Base-by-base conservation (phyloP, 2,113 vertebrate genomes). In the Danionella cerebrum region DNA sequence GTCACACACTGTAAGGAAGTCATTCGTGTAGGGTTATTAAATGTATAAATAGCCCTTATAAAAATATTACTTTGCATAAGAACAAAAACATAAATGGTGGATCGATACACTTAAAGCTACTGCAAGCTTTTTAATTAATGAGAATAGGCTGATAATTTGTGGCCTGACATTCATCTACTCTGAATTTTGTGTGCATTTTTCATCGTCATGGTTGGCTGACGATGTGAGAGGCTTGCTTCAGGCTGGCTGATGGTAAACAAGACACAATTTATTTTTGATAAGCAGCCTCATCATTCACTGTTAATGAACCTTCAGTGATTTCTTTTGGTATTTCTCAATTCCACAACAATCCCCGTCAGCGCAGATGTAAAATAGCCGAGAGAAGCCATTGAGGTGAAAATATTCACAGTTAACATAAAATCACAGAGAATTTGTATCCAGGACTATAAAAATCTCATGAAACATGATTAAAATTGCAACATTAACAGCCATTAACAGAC, bases 401-500 rank as follows among this genome's bases (percentile, higher is more conserved):
- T 1, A 0, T 13, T 47, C 19, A 47, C 6, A 55, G 5, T 19
- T 14, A 5, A 57, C 2, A 13, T 25, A 14, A 19, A 27, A n/a
- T 39, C 0, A 36, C 13, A 51, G 31, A 7, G 42, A 4, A 12
- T 33, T 9, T 33, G 29, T 33, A 24, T 39, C 5, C 19, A 33
- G 22, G 4, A 33, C 71, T 82, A 74, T 75, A 50, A 65, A 68
- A 74, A 67, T 81, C 69, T 74, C 80, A 69, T 79, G 79, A 71
- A 75, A 73, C 84, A 70, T 80, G 80, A 80, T 80, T 82, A 69
- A 76, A 82, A 84, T 78, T 79, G 76, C 73, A 80, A 78, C 76
- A 80, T 78, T 78, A 52, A n/a, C 81, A 76, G 74, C 72, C 66
- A 67, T 70, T 69, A 78, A 70, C 75, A 72, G 47, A 44, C 29